These are phyloP conservation scores for Lepus timidus DNA, from an alignment of 2,113 vertebrate genomes.

Conservation along the genomic window DNA sequence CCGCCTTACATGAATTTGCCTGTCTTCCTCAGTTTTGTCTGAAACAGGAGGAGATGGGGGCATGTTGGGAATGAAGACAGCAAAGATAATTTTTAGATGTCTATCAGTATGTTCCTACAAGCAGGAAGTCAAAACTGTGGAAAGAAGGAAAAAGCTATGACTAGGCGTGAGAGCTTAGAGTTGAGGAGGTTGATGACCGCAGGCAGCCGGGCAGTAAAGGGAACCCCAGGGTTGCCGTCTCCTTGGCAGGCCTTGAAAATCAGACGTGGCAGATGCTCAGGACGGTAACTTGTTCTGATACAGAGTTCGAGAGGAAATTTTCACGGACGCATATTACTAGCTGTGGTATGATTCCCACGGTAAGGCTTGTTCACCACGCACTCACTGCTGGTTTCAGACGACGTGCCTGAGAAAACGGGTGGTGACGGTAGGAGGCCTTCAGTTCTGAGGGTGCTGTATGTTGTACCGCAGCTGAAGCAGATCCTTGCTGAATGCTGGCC, in stretches of 20 bases:
- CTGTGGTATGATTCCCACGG: neutral
- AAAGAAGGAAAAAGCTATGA: neutral
- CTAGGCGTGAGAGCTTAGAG: neutral
- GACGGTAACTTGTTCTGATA: neutral
- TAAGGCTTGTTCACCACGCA: neutral
- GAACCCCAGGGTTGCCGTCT: neutral
- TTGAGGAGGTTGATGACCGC: neutral
- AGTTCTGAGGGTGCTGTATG: neutral
- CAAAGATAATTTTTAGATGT: slow-evolving; percentile 46
- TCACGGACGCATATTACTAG: neutral
- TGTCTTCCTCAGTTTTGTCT: slow-evolving; percentile 47
- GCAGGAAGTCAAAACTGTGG: slow-evolving; percentile 22
- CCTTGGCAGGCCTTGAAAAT: neutral
- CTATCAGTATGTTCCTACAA: neutral
- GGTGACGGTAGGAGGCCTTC: neutral
- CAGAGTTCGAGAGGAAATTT: neutral
- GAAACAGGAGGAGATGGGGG: neutral
- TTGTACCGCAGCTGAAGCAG: neutral
- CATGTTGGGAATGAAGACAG: slow-evolving; percentile 40
- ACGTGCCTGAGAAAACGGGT: neutral
- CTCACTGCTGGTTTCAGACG: neutral
- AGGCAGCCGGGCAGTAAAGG: neutral
- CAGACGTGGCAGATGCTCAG: neutral
- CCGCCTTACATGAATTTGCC: neutral
- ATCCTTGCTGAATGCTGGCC: slow-evolving; percentile 10